Base-by-base conservation (phyloP, 2,113 vertebrate genomes). In the Hydropotes inermis region DNA sequence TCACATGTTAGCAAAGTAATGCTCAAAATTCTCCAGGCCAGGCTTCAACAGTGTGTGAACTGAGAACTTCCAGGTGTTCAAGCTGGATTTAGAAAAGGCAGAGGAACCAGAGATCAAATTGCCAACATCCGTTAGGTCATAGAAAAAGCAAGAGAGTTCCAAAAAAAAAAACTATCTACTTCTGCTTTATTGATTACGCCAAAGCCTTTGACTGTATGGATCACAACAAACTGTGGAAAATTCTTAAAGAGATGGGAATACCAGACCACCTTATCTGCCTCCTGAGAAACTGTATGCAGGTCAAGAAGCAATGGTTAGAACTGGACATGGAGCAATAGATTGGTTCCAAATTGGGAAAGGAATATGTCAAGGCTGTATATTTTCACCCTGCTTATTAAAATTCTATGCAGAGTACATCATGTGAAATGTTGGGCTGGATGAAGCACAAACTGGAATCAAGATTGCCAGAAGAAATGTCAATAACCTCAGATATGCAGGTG, bases 391-490 rank as follows among this genome's bases (percentile, higher is more conserved):
- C 10, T 70, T 70, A 19, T 70, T 12, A 12, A 70, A n/a, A 19
- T 67, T 12, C 64, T 70, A 70, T 12, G n/a, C 0, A 2, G 64
- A 36, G 64, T 70, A 23, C 9, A 70, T 36, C n/a, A 70, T 23
- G n/a, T 0, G 0, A 70, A 21, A 70, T 21, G n/a, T 21, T 0
- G 0, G n/a, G 9, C 19, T 36, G n/a, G 17, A 70, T 23, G 64
- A 70, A 36, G 5, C 19, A 70, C 64, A 70, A 36, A n/a, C 64
- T 21, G 64, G n/a, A 36, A 70, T 70, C 64, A 70, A 70, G n/a
- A 70, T 23, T 70, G 64, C n/a, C 0, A 0, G 17, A n/a, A 70
- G 17, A 70, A 36, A 70, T 36, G 36, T 70, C n/a, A 70, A 10
- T 70, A 70, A 70, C n/a, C n/a, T 36, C n/a, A 70, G 10, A 21